Percentiles rank a stretch among this genome's conserved stretches.
phyloP scores from a whole-genome alignment of 1,140 invertebrate genomes.

The Caenorhabditis remanei region DNA sequence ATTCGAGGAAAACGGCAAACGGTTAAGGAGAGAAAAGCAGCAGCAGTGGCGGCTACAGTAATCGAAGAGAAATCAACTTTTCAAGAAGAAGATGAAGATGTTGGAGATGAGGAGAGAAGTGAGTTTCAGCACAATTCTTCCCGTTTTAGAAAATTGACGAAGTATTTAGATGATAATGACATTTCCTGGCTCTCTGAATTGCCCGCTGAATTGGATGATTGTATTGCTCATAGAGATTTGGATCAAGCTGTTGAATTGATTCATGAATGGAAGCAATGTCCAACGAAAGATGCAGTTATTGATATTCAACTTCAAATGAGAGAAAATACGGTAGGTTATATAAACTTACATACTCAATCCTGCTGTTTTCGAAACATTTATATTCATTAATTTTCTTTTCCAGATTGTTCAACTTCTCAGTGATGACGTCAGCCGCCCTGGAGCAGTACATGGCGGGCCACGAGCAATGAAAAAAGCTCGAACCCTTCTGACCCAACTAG shows the following conservation, averaged over 20 bases:
- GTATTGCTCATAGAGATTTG: constrained; percentile 86
- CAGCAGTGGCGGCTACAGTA: background rate
- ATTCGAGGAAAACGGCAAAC: constrained; percentile 79
- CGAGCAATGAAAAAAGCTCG: constrained; percentile 88
- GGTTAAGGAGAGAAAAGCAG: constrained; percentile 52
- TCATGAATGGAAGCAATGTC: constrained; percentile 81
- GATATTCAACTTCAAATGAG: constrained; percentile 74
- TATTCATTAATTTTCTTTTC: background rate
- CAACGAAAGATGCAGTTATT: constrained; percentile 65
- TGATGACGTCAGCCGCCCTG: constrained; percentile 78
- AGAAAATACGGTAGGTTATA: constrained; percentile 67
- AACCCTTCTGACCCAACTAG: constrained; percentile 87
- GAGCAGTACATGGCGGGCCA: constrained; percentile 87
- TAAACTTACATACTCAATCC: constrained; percentile 41
- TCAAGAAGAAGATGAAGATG: constrained; percentile 31
- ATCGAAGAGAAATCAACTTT: background rate
- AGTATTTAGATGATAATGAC: constrained; percentile 62
- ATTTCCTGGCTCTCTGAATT: constrained; percentile 87
- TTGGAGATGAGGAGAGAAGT: constrained; percentile 33
- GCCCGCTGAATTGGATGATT: constrained; percentile 93
- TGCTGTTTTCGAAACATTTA: background rate
- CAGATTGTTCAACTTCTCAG: constrained; percentile 74
- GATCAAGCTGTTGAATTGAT: constrained; percentile 91
- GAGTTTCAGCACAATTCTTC: constrained; percentile 44
- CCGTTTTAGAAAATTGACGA: background rate